A percentile compares a stretch with the other conserved stretches of the same genome.
Conservation (phyloP, 1,140 invertebrate species). For the Galleria mellonella region DNA sequence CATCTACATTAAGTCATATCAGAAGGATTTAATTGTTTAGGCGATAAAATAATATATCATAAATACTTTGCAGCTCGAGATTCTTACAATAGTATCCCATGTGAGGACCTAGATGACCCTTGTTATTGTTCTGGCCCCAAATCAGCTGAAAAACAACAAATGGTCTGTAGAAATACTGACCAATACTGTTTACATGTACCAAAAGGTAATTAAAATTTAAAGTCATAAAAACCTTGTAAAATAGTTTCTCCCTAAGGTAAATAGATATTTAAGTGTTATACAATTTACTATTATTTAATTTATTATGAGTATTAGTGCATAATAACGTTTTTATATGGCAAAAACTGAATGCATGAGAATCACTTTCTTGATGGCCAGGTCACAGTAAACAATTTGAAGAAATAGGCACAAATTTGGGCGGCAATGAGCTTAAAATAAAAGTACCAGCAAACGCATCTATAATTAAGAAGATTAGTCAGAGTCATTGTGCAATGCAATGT, state of each 20-base stretch:
- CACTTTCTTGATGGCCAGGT: constrained; percentile 62
- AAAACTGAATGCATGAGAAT: constrained; percentile 27
- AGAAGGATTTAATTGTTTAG: not conserved
- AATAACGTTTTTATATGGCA: too few relatives aligned
- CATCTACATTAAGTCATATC: not conserved
- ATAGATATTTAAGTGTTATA: too few relatives aligned
- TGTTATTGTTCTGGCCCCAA: constrained; percentile 60
- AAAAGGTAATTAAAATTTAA: constrained; percentile 40
- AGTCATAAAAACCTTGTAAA: constrained; percentile 1
- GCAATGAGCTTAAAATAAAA: constrained; percentile 64
- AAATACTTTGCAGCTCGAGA: constrained; percentile 38
- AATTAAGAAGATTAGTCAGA: constrained; percentile 67
- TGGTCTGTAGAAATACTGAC: constrained; percentile 56
- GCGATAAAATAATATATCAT: not conserved
- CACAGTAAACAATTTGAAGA: constrained; percentile 61
- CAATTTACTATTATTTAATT: too few relatives aligned
- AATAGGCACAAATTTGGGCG: constrained; percentile 51
- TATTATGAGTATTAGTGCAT: too few relatives aligned
- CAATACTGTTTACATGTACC: constrained; percentile 62
- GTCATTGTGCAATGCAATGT: constrained; percentile 51
- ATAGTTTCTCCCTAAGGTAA: not conserved
- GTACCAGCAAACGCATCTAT: constrained; percentile 50
- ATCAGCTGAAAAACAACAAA: constrained; percentile 28
- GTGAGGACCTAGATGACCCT: constrained; percentile 51
- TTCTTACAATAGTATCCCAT: constrained; percentile 54